Conservation (phyloP, 2,113 vertebrate genomes). For the Calidris pugnax region DNA sequence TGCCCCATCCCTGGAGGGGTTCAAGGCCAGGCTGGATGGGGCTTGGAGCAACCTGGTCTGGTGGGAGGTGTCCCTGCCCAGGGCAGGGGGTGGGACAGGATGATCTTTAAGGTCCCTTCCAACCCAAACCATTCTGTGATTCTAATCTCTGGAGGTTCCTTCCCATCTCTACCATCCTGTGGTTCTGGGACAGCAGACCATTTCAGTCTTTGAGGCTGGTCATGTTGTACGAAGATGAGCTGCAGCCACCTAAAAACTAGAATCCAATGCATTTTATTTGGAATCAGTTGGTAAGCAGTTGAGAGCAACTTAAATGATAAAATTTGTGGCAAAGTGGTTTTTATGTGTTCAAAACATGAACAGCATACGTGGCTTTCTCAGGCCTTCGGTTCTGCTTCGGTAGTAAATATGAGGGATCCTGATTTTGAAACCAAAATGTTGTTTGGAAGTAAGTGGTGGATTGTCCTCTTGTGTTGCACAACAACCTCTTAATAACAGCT, state of each 20-base stretch:
- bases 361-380: neutral
- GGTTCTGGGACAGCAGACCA: neutral
- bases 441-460: neutral
- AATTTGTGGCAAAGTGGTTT: neutral
- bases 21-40: no score
- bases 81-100: no score
- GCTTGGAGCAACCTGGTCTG: no score
- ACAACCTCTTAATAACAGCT: neutral
- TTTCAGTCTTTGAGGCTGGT: neutral
- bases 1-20: no score
- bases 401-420: neutral
- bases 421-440: neutral
- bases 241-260: neutral
- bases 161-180: neutral
- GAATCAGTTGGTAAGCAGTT: neutral
- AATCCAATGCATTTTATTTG: neutral
- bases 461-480: neutral
- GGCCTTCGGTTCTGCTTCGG: neutral
- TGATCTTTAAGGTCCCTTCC: no score
- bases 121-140: no score
- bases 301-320: neutral
- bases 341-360: neutral
- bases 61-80: no score
- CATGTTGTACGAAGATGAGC: neutral
- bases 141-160: neutral